phyloP scores from a whole-genome alignment of 1,140 invertebrate genomes.

The Drosophila ananassae region DNA sequence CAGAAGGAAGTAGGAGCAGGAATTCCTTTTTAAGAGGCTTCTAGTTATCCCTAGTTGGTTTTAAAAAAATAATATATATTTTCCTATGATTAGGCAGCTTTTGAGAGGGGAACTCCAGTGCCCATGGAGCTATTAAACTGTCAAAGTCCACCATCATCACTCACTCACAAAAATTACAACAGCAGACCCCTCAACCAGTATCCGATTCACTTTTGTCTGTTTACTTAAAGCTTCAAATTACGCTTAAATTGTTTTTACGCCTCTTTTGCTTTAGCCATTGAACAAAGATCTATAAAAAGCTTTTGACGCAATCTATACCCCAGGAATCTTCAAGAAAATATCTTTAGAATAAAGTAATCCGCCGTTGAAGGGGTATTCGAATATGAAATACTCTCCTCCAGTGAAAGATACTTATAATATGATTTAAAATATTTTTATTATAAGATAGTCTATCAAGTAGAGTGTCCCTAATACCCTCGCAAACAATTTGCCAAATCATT shows the following conservation, averaged over 20 bases:
- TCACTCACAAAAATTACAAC: slow-evolving; percentile 56
- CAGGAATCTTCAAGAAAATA: slow-evolving; percentile 11
- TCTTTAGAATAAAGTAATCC: not conserved
- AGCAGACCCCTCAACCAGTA: slow-evolving; percentile 3
- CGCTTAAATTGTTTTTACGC: slow-evolving; percentile 79
- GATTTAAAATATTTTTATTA: not conserved
- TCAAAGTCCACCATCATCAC: slow-evolving; percentile 67
- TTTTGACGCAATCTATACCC: slow-evolving; percentile 49
- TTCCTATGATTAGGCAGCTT: slow-evolving; percentile 59
- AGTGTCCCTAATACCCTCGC: slow-evolving; percentile 14
- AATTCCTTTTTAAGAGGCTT: no score
- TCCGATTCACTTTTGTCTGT: slow-evolving; percentile 46
- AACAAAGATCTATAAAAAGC: slow-evolving; percentile 60
- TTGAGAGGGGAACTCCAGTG: slow-evolving; percentile 1
- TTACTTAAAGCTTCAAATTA: slow-evolving; percentile 78
- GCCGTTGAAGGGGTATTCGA: not conserved
- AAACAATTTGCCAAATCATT: slow-evolving; percentile 66
- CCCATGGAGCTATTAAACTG: slow-evolving; percentile 66
- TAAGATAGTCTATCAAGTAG: no score
- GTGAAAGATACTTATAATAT: not conserved
- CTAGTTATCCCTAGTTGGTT: slow-evolving; percentile 25
- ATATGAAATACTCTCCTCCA: slow-evolving; percentile 5
- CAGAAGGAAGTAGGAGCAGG: no score
- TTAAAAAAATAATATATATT: slow-evolving; percentile 8
- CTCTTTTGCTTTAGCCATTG: slow-evolving; percentile 40